Evolutionary conservation across 2,797 vertebrate species (phyloP).

Genomic region (Anas bahamensis): DNA sequence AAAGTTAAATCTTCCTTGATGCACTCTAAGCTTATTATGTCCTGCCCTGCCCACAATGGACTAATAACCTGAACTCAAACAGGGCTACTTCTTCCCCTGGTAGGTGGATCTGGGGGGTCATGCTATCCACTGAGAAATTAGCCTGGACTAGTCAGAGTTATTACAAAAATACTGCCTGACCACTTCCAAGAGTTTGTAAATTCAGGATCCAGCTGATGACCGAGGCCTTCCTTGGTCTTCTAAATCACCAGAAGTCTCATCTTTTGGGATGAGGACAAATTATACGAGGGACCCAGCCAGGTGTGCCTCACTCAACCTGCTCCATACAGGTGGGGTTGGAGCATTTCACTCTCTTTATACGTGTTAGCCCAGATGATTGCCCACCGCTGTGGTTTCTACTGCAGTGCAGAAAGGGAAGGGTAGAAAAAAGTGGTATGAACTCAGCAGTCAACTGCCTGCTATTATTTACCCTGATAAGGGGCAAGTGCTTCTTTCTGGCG

Average conservation of each 20-base stretch:
- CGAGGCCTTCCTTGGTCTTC: neutral
- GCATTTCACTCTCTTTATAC: neutral
- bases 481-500: neutral
- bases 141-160: neutral
- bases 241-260: neutral
- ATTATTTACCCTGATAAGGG: neutral
- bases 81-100: neutral
- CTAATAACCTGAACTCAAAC: neutral
- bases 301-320: neutral
- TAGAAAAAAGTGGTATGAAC: neutral
- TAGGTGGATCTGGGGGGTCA: neutral
- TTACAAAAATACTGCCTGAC: neutral
- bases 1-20: neutral
- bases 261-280: neutral
- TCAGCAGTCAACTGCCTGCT: neutral
- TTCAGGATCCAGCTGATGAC: neutral
- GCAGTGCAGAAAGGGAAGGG: neutral
- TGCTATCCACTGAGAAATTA: neutral
- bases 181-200: neutral
- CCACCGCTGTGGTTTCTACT: neutral
- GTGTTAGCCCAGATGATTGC: neutral
- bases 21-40: neutral
- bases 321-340: neutral
- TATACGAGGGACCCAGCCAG: fast-evolving
- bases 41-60: neutral